Evolutionary conservation across 1,140 invertebrate species (phyloP).

Genomic region (Drosophila fuyamai): DNA sequence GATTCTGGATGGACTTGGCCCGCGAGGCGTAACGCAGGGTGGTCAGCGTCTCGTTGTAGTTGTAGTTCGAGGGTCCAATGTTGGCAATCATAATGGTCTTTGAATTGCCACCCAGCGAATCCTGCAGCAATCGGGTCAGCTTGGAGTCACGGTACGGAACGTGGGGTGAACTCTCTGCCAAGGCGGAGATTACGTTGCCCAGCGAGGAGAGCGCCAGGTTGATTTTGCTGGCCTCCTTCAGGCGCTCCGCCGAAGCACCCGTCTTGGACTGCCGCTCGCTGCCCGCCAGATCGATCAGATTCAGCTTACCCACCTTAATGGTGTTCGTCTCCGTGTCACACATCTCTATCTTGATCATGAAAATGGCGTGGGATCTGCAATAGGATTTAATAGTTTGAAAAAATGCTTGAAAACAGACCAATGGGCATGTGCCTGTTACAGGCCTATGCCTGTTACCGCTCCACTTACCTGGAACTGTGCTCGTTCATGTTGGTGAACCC

Average conservation of each 20-base stretch:
- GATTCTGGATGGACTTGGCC: slow-evolving; percentile 97
- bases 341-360: slow-evolving; percentile 99
- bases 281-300: slow-evolving; percentile 91
- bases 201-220: slow-evolving; percentile 97
- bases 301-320: slow-evolving; percentile 90
- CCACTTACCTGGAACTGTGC: slow-evolving; percentile 91
- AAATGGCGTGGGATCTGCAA: slow-evolving; percentile 97
- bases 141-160: slow-evolving; percentile 98
- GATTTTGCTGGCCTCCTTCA: slow-evolving; percentile 98
- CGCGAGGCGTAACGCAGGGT: slow-evolving; percentile 96
- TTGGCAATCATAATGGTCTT: slow-evolving; percentile 99
- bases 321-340: slow-evolving; percentile 90
- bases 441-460: rapidly evolving
- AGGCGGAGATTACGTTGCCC: slow-evolving; percentile 96
- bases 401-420: no score
- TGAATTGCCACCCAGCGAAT: slow-evolving; percentile 97
- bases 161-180: slow-evolving; percentile 94
- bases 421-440: no score
- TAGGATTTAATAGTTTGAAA: neutral
- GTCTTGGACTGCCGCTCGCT: slow-evolving; percentile 97
- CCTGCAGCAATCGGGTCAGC: slow-evolving; percentile 95
- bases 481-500: slow-evolving; percentile 99
- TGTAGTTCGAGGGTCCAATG: slow-evolving; percentile 97
- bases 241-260: slow-evolving; percentile 93
- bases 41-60: slow-evolving; percentile 97